Percentiles rank a stretch among this genome's conserved stretches.
Evolutionary conservation across 2,888 invertebrate genomes (phyloP).

Genomic region (Podotricha telesiphe): DNA sequence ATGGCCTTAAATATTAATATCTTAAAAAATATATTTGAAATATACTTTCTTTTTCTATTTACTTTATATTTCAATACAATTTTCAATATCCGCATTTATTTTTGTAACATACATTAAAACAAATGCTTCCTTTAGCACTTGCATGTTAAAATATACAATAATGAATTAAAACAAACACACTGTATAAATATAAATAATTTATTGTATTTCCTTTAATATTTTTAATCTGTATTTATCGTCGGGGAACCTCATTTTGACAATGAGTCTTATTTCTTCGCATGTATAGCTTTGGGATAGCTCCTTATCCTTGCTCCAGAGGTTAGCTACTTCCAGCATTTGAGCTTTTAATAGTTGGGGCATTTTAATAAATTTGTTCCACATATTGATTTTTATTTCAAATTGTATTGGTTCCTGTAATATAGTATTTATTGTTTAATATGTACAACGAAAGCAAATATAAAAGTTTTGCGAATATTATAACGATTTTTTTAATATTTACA

Average conservation of each 20-base stretch:
- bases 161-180: conserved; percentile 8
- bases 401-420: conserved; percentile 59
- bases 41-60: too few species aligned
- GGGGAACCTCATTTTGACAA: conserved; percentile 75
- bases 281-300: conserved; percentile 58
- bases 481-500: too few species aligned
- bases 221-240: conserved; percentile 71
- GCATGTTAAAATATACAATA: not conserved
- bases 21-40: too few species aligned
- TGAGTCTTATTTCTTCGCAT: conserved; percentile 74
- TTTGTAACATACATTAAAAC: not conserved
- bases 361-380: conserved; percentile 69
- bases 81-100: too few species aligned
- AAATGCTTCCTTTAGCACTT: not conserved
- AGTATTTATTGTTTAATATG: too few species aligned
- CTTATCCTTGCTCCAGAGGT: conserved; percentile 62
- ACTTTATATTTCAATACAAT: too few species aligned
- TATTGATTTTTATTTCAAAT: conserved; percentile 61
- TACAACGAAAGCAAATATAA: too few species aligned
- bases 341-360: conserved; percentile 67
- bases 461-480: too few species aligned
- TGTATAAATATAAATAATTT: conserved; percentile 40
- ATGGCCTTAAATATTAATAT: too few species aligned
- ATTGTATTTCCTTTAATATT: conserved; percentile 78
- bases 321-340: conserved; percentile 68